These are phyloP conservation scores for Acropternis orthonyx DNA, from an alignment of 2,797 vertebrate genomes.

Conservation along the genomic window DNA sequence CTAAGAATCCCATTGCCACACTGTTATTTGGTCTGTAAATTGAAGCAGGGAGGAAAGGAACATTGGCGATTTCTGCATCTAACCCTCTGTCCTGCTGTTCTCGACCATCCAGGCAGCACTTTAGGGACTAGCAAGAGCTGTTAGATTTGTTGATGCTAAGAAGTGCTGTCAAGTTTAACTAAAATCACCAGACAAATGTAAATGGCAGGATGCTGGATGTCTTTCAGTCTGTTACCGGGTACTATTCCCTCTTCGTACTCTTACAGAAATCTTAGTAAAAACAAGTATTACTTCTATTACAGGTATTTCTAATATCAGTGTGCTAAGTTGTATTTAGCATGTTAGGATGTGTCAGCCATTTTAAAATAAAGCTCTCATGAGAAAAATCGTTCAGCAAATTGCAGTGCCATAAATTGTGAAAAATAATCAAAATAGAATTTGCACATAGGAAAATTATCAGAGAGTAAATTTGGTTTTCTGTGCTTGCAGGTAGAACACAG, in stretches of 20 bases:
- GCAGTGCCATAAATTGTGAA: not conserved
- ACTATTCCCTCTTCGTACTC: not conserved
- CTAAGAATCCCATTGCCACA: not conserved
- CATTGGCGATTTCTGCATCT: accelerated
- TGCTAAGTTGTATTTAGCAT: not conserved
- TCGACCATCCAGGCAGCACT: not conserved
- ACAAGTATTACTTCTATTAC: not conserved
- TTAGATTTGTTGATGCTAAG: not conserved
- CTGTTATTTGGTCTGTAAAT: not conserved
- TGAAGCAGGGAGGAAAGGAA: not conserved
- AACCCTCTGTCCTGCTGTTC: not conserved
- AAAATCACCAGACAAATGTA: not conserved
- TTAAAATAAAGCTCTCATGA: not conserved
- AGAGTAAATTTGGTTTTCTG: not conserved
- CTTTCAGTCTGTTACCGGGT: not conserved
- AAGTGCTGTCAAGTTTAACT: not conserved
- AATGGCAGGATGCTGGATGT: not conserved
- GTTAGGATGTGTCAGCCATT: not conserved
- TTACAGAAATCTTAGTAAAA: not conserved
- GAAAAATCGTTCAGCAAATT: not conserved
- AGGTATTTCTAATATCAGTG: not conserved
- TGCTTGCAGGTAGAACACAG: not conserved
- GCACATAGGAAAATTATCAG: not conserved
- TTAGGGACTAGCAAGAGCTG: not conserved
- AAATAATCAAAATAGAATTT: not conserved